Base-by-base conservation (phyloP, 1,140 invertebrate genomes). In the Ooceraea biroi region DNA sequence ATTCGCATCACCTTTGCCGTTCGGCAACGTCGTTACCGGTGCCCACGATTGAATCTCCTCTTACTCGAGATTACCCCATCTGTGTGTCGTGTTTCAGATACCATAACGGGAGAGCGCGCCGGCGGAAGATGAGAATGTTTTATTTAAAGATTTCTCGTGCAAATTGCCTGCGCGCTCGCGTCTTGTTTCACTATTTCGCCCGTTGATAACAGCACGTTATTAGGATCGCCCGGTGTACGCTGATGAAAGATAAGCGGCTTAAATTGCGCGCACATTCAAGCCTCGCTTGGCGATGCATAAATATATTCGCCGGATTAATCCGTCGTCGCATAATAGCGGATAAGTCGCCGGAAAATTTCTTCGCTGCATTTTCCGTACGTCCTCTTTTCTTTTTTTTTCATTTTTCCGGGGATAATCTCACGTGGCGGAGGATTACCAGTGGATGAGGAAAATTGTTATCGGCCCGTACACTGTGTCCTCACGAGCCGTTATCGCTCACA, bases 281-380 rank as follows among this genome's bases (percentile, higher is more conserved):
- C 25, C 66, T 69, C 19, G 48, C 68, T 52, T 30, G 30, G 66
- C 66, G 46, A 50, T 52, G 52, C 46, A 52, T 69, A 52, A 69
- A 69, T 52, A 71, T 41, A 55, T 36, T 55, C 68, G 14, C 25
- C 27, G 68, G 30, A 55, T 60, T 74, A 60, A 74, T 60, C 22
- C 27, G 55, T 60, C 46, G 55, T 60, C 25, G 22, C 41, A 46
- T 74, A 74, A 46, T 46, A 74, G 22, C 22, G 11, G 55, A 52
- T 71, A 71, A 55, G 27, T 19, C 50, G 12, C 17, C 46, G 7
- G 25, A 19, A 48, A 46, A 60, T 74, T n/a, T 60, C 27, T 66
- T 52, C 10, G 36, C 1, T 12, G 5, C 3, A 50, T 11, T 17
- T 22, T 22, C 4, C 14, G 10, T 0, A 22, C 14, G 7, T 17